phyloP scores from a whole-genome alignment of 1,140 invertebrate genomes.

The Cotesia typhae region DNA sequence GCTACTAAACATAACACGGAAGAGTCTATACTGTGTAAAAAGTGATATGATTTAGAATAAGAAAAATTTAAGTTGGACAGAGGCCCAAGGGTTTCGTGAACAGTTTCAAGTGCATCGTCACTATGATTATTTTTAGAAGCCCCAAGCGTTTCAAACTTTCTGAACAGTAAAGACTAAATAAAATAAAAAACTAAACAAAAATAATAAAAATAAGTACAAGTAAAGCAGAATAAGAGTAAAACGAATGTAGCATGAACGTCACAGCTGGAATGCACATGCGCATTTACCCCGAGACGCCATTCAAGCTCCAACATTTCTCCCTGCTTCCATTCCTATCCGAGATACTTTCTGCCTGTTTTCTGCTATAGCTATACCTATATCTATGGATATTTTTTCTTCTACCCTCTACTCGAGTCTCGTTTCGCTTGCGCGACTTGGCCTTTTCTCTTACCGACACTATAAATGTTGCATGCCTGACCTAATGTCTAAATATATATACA shows the following conservation, averaged over 20 bases:
- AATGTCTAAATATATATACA: background rate
- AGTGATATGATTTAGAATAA: background rate
- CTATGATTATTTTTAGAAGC: conserved; percentile 54
- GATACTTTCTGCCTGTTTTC: background rate
- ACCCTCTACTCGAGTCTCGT: conserved; percentile 14
- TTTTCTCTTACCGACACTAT: conserved; percentile 25
- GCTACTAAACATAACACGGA: background rate
- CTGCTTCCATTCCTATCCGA: background rate
- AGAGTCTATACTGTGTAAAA: background rate
- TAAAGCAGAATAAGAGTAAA: background rate
- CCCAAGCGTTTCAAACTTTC: conserved; percentile 25
- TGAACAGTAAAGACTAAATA: background rate
- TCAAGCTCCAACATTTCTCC: conserved; percentile 44
- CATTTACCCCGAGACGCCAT: conserved; percentile 44
- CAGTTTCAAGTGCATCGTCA: conserved; percentile 50
- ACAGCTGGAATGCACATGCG: conserved; percentile 56
- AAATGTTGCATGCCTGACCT: conserved; percentile 32
- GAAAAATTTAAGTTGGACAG: conserved; percentile 22
- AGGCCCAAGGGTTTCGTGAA: conserved; percentile 34
- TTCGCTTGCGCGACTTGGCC: conserved; percentile 36
- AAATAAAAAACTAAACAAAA: conserved; percentile 15
- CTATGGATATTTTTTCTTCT: conserved; percentile 5
- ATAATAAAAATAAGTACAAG: conserved; percentile 5
- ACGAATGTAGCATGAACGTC: conserved; percentile 39
- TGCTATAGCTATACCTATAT: background rate